Evolutionary conservation across 1,140 invertebrate species (phyloP).

Genomic region (Sogatella furcifera): DNA sequence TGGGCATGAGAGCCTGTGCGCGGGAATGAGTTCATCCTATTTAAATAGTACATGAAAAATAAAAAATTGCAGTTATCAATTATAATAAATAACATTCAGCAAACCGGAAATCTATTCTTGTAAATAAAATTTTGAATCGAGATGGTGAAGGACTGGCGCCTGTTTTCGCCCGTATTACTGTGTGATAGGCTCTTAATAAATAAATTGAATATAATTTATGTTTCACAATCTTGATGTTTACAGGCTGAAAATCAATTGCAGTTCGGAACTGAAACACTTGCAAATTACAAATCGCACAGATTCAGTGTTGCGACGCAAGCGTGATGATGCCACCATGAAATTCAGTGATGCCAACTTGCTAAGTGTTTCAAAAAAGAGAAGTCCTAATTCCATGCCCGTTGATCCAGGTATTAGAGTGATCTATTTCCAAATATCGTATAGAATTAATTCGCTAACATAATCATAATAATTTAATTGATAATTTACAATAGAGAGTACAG

Average conservation of each 20-base stretch:
- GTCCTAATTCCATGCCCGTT: constrained; percentile 28
- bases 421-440: too few species aligned
- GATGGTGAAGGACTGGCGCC: too few species aligned
- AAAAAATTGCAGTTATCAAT: too few species aligned
- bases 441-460: too few species aligned
- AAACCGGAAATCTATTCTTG: too few species aligned
- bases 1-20: too few species aligned
- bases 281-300: constrained; percentile 36
- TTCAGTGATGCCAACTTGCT: constrained; percentile 36
- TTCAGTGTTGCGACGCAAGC: constrained; percentile 28
- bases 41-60: too few species aligned
- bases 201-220: not conserved
- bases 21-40: too few species aligned
- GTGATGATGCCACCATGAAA: constrained; percentile 17
- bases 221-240: constrained; percentile 7
- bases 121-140: too few species aligned
- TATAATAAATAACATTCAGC: too few species aligned
- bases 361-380: constrained; percentile 31
- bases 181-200: constrained; percentile 7
- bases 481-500: too few species aligned
- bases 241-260: constrained; percentile 46
- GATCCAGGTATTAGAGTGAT: not conserved
- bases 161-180: constrained; percentile 15
- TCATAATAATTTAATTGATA: too few species aligned
- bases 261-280: constrained; percentile 34